Evolutionary conservation across 2,888 invertebrate species (phyloP).

Genomic region (Rotaria macrura): DNA sequence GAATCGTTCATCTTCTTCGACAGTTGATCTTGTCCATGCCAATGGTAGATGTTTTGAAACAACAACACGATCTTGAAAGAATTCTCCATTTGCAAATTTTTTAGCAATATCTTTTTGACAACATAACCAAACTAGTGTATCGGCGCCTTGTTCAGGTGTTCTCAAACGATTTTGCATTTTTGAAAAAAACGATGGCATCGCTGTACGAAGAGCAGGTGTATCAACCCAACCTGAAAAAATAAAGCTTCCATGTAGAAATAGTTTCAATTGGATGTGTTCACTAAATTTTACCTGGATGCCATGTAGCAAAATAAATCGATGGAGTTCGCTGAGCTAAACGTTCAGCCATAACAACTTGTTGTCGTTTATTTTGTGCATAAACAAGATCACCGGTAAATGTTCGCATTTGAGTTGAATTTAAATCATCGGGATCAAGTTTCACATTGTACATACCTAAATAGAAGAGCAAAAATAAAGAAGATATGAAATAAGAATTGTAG

Average conservation of each 20-base stretch:
- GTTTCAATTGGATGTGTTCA: conserved; percentile 37
- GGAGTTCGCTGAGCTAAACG: conserved; percentile 47
- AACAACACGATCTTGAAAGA: conserved; percentile 50
- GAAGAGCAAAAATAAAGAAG: conserved; percentile 35
- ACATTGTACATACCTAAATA: conserved; percentile 51
- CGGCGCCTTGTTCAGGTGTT: conserved; percentile 51
- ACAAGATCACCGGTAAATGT: conserved; percentile 52
- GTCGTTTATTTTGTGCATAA: conserved; percentile 53
- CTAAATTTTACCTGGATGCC: conserved; percentile 50
- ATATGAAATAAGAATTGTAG: too few relatives aligned
- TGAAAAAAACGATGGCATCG: conserved; percentile 50
- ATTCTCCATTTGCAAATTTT: conserved; percentile 45
- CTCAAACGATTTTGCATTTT: conserved; percentile 50
- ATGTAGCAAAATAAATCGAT: conserved; percentile 50
- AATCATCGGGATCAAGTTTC: conserved; percentile 48
- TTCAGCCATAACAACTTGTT: conserved; percentile 50
- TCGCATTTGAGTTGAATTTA: conserved; percentile 50
- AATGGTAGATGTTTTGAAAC: conserved; percentile 51
- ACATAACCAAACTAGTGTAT: conserved; percentile 52
- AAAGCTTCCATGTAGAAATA: too few relatives aligned
- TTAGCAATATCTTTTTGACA: conserved; percentile 43
- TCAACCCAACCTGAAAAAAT: conserved; percentile 52
- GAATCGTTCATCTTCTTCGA: conserved; percentile 45
- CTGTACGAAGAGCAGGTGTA: conserved; percentile 47
- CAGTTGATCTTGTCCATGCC: conserved; percentile 49